These are phyloP conservation scores for Hestina assimilis DNA, from an alignment of 1,140 invertebrate species.

Conservation along the genomic window DNA sequence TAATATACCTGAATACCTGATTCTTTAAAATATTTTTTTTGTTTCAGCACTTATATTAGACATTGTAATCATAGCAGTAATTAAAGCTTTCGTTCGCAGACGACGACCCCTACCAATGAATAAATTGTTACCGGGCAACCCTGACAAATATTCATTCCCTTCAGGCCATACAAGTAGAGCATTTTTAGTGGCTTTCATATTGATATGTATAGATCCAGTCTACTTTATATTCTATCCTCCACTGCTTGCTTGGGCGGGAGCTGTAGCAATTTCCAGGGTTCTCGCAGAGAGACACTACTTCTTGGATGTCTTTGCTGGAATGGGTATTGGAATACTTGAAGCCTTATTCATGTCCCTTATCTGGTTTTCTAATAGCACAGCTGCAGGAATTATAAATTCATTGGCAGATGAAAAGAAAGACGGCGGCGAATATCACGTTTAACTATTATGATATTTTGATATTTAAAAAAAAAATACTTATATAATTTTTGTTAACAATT, in stretches of 20 bases:
- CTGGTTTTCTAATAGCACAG: constrained; percentile 81
- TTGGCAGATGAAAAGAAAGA: constrained; percentile 70
- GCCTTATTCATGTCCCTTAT: constrained; percentile 82
- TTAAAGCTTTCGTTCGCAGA: constrained; percentile 89
- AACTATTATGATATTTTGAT: constrained; percentile 12
- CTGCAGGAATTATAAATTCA: constrained; percentile 57
- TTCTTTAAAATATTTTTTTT: constrained; percentile 29
- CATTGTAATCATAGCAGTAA: constrained; percentile 87
- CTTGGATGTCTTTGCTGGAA: constrained; percentile 89
- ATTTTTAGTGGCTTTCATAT: constrained; percentile 86
- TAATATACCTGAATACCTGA: too few relatives aligned
- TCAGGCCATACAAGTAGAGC: constrained; percentile 96
- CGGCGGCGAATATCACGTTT: constrained; percentile 72
- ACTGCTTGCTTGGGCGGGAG: constrained; percentile 85
- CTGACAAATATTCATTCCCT: constrained; percentile 97
- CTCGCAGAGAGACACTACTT: constrained; percentile 89
- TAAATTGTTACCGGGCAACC: constrained; percentile 78
- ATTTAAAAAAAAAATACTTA: background rate
- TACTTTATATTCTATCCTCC: constrained; percentile 80
- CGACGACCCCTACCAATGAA: constrained; percentile 87
- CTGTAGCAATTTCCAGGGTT: constrained; percentile 89
- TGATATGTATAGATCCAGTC: constrained; percentile 82
- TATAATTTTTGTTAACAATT: background rate
- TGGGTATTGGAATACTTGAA: constrained; percentile 86
- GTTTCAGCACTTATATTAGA: constrained; percentile 90